These are phyloP conservation scores for Agriopis aurantiaria DNA, from an alignment of 2,888 invertebrate species.

Conservation along the genomic window DNA sequence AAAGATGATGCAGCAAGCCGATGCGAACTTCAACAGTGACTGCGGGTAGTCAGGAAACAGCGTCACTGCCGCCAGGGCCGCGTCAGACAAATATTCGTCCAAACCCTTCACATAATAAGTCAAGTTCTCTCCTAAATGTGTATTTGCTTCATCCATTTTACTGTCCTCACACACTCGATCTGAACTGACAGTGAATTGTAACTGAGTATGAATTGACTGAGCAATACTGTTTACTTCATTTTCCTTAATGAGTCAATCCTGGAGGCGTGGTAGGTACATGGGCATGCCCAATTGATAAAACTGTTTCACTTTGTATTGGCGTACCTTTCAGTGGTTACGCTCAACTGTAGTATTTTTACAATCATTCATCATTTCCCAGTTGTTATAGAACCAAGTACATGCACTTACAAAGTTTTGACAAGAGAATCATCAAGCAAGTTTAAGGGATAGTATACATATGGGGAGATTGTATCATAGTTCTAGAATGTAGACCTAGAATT, in stretches of 20 bases:
- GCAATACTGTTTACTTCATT: conserved; percentile 59
- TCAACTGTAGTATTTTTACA: neutral
- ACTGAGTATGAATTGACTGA: conserved; percentile 63
- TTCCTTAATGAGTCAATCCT: conserved; percentile 76
- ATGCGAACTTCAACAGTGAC: conserved; percentile 89
- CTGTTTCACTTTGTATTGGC: conserved; percentile 41
- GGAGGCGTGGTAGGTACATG: conserved; percentile 54
- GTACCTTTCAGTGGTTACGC: conserved; percentile 37
- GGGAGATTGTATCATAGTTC: neutral
- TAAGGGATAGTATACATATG: conserved; percentile 26
- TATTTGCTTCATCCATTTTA: conserved; percentile 55
- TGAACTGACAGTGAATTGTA: conserved; percentile 46
- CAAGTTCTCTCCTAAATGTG: neutral
- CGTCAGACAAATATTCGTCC: conserved; percentile 60
- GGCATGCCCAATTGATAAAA: conserved; percentile 63
- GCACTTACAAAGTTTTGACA: neutral
- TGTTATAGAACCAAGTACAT: conserved; percentile 3
- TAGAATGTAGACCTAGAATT: neutral
- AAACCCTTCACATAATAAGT: conserved; percentile 49
- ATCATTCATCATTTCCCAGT: neutral
- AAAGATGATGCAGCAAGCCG: conserved; percentile 90
- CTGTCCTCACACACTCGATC: conserved; percentile 38
- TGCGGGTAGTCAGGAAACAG: conserved; percentile 90
- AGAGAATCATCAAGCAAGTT: conserved; percentile 22
- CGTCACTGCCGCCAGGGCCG: conserved; percentile 66